These are phyloP conservation scores for Mellivora capensis DNA, from an alignment of 2,113 vertebrate species.

Conservation along the genomic window DNA sequence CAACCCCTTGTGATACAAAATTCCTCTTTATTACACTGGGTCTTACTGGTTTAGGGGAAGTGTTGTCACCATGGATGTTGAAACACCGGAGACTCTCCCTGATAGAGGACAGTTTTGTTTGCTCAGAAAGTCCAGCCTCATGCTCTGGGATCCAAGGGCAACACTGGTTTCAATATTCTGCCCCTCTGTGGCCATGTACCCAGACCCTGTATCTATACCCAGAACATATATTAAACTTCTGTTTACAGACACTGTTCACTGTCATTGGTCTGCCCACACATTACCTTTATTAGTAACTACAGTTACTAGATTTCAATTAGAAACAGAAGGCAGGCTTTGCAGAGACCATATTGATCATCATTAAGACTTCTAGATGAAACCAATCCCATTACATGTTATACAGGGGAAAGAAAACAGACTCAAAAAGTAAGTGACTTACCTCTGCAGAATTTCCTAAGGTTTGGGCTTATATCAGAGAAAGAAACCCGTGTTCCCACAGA, in stretches of 20 bases:
- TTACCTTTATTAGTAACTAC: too few relatives aligned
- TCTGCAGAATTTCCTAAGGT: background rate
- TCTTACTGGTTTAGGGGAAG: background rate
- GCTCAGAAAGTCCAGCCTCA: background rate
- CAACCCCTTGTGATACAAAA: background rate
- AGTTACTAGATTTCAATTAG: background rate
- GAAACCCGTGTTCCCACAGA: background rate
- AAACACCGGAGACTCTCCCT: background rate
- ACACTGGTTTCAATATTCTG: background rate
- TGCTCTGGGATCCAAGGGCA: background rate
- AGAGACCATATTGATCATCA: background rate
- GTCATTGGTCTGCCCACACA: background rate
- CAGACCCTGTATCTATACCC: background rate
- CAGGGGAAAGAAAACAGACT: background rate
- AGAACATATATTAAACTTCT: background rate
- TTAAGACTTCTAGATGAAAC: background rate
- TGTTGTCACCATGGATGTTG: background rate
- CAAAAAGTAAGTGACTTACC: background rate
- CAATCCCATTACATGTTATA: background rate
- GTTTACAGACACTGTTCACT: background rate
- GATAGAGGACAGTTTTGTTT: background rate
- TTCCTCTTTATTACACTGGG: background rate
- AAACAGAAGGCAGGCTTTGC: background rate
- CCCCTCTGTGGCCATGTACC: background rate
- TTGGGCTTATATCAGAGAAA: background rate